Base-by-base conservation (phyloP, 1,140 invertebrate genomes). In the Atopsyche davidsoni region DNA sequence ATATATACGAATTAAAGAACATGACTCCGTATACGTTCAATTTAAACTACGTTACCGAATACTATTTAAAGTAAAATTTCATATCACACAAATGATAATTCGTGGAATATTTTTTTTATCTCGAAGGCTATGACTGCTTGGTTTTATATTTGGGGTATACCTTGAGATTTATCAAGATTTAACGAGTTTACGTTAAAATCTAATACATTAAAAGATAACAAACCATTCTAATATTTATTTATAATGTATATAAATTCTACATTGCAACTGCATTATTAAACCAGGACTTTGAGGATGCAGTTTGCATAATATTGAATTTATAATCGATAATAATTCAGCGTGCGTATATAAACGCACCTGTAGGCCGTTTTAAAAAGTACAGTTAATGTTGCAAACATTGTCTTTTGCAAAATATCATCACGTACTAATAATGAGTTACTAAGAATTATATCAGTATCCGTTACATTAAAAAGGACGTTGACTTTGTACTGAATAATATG, bases 401-500 rank as follows among this genome's bases (percentile, higher is more conserved):
- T 28, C 24, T 41, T 48, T 35, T 17, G 46, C 34, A 51, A 51
- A 51, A 51, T 51, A 18, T 22, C 41, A 25, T 24, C 41, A 51
- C 41, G 48, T 38, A 22, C n/a, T 16, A 21, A 42, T 44, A 45
- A 36, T 44, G 14, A 51, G 17, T 39, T 16, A 39, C 14, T 18
- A 11, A 39, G 4, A 31, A 44, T 36, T 36, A 44, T 51, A 14
- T 18, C 13, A 22, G 18, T 51, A 44, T 51, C 48, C 48, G 48
- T 44, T 51, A 48, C 24, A 22, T 17, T 16, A 16, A 14, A 25
- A 17, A 44, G 48, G 41, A 51, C 48, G 45, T 51, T 51, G 48
- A 51, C 48, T 51, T 51, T 51, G 34, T 43, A 51, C 21, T 25
- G 40, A 44, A 51, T 24, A 36, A 44, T 44, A 24, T 18, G 42